Percentiles rank a stretch among this genome's conserved stretches.
These are phyloP conservation scores for Neodiprion fabricii DNA, from an alignment of 1,140 invertebrate species.

Conservation along the genomic window DNA sequence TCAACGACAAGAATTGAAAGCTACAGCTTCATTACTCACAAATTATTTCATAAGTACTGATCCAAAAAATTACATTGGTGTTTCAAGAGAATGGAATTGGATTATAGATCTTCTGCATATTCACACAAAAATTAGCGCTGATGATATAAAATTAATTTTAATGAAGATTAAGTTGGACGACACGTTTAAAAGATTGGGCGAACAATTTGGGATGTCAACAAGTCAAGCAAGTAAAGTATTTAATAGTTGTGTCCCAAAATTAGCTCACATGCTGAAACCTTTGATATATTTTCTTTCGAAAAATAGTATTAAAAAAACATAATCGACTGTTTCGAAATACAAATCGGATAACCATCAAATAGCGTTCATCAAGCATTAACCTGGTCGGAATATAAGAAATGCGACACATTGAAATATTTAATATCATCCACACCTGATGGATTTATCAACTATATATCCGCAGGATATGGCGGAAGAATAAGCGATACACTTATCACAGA, in stretches of 20 bases:
- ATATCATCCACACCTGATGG: slow-evolving; percentile 53
- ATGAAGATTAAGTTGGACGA: slow-evolving; percentile 18
- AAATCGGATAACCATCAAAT: slow-evolving; percentile 45
- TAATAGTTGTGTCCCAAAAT: neutral
- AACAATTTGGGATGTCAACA: slow-evolving; percentile 20
- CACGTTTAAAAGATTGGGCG: slow-evolving; percentile 12
- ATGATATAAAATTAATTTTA: slow-evolving; percentile 11
- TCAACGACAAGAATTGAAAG: neutral
- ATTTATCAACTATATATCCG: slow-evolving; percentile 50
- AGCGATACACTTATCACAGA: slow-evolving; percentile 45
- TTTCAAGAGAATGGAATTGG: neutral
- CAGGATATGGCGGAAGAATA: slow-evolving; percentile 50
- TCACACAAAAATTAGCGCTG: neutral
- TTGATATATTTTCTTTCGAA: slow-evolving; percentile 9
- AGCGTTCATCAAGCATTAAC: slow-evolving; percentile 44
- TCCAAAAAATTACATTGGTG: slow-evolving; percentile 8
- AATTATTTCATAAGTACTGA: slow-evolving; percentile 8
- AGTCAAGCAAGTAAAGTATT: slow-evolving; percentile 15
- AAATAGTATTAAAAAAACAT: slow-evolving; percentile 29
- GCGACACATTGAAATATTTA: slow-evolving; percentile 54
- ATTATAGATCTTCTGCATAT: neutral
- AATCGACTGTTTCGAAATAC: slow-evolving; percentile 53
- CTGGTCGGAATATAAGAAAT: slow-evolving; percentile 53
- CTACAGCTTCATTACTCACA: neutral
- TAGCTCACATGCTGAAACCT: slow-evolving; percentile 19